phyloP scores from a whole-genome alignment of 1,140 invertebrate species.

The Leptopilina clavipes region DNA sequence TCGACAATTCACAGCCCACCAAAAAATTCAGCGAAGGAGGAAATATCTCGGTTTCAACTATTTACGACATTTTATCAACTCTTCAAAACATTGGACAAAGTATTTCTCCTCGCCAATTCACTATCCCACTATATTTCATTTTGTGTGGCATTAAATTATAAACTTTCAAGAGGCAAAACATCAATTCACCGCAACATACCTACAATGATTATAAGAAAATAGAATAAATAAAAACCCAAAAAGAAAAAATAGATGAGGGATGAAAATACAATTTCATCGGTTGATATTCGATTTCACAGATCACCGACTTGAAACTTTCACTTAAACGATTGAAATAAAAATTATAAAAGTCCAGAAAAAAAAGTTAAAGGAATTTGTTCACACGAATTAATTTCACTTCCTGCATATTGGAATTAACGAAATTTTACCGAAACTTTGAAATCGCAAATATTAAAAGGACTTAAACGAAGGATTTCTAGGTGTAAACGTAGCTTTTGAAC shows the following conservation, averaged over 20 bases:
- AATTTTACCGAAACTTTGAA: too few species aligned
- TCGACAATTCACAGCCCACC: conserved; percentile 36
- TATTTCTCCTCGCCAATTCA: background rate
- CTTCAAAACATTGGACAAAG: background rate
- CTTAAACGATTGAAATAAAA: background rate
- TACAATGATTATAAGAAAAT: too few species aligned
- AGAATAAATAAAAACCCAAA: too few species aligned
- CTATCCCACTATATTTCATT: conserved; percentile 5
- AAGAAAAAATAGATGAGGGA: too few species aligned
- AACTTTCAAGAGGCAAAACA: too few species aligned
- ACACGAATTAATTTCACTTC: background rate
- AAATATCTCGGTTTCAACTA: conserved; percentile 50
- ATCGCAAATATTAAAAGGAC: too few species aligned
- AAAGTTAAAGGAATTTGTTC: background rate
- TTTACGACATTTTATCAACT: conserved; percentile 38
- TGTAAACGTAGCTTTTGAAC: too few species aligned
- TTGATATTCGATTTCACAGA: background rate
- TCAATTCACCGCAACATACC: too few species aligned
- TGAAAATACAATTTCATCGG: background rate
- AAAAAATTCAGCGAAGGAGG: conserved; percentile 48
- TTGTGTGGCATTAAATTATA: too few species aligned
- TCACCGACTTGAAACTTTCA: background rate
- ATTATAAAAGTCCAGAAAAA: background rate
- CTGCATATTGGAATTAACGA: background rate
- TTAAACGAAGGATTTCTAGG: too few species aligned